Base-by-base conservation (phyloP, 2,888 invertebrate species). In the Netelia virgata region DNA sequence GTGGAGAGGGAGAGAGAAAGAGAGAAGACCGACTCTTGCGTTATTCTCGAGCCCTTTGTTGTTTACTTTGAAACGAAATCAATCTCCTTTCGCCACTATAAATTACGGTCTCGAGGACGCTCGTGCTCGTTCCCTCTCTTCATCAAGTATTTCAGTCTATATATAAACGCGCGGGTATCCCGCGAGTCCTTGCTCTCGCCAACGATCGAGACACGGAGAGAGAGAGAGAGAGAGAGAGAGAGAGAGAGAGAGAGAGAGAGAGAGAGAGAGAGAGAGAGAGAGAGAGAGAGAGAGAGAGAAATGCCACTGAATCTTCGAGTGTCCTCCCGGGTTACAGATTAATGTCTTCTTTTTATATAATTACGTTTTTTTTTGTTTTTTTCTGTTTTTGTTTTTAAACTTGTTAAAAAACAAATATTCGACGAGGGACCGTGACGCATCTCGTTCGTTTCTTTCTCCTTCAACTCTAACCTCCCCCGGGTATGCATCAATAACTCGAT, bases 291-390 rank as follows among this genome's bases (percentile, higher is more conserved):
- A 59, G 1, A 9, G 18, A 16, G 55, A 36, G 14, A 64, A 64
- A 75, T 36, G 53, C 75, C 76, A 59, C 41, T 66, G 57, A 76
- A 18, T 66, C 47, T 68, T 66, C 66, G 57, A 59, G 76, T 59
- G 59, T 18, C 10, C 68, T 73, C 23, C 23, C 28, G 28, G 3
- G 5, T 5, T 28, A 28, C 28, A 28, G 28, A 3, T 28, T 5
- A 28, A 28, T 68, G 14, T 63, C n/a, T 23, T 11, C 53, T n/a
- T 47, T 64, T 50, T n/a, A 10, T 47, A n/a, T 16, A 43, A n/a
- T 55, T 41, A 55, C 43, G 1, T 36, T 61, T 11, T 50, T 63
- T 16, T 70, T 16, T 18, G 9, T 10, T 11, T 41, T 28, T 14
- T 55, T 23, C 20, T 68, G n/a, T 57, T n/a, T 68, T 11, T 41